Base-by-base conservation (phyloP, 2,888 invertebrate genomes). In the Lasioglossum leucozonium region DNA sequence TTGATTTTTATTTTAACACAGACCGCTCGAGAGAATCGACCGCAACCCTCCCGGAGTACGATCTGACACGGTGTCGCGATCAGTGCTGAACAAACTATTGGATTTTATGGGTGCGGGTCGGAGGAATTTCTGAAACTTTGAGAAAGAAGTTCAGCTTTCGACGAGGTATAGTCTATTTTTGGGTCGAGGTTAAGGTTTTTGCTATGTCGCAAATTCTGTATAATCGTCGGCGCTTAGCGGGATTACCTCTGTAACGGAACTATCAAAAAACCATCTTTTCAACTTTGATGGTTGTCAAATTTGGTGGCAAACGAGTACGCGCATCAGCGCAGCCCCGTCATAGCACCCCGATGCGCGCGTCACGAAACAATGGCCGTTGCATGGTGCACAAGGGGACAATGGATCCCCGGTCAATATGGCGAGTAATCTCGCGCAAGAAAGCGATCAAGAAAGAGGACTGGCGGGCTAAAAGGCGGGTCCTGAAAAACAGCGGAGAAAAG, bases 1-100 rank as follows among this genome's bases (percentile, higher is more conserved):
- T 83, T 76, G 85, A 84, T 85, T 84, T 79, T 79, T 82, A 81
- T 83, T 77, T 83, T 37, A 67, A 72, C n/a, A 72, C n/a, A 22
- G 44, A 8, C 58, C 26, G 26, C 13, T 13, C 58, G 58, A 58
- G 58, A 58, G 58, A 58, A 58, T 13, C 58, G 58, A 26, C 26
- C 13, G 13, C 58, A 13, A 11, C 16, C 16, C 16, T 4, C 16
- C 0, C 4, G 58, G 1, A 26, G 26, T 11, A n/a, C 55, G 55
- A 11, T 55, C 55, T 55, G 11, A 55, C n/a, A n/a, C n/a, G 55
- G 55, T 55, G 55, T 55, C n/a, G 55, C 3, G 55, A n/a, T 58
- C 58, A 26, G 4, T 26, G 58, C 4, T n/a, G 58, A 26, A 4
- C 11, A 0, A 13, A 26, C 4, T 58, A 26, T 1, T 22, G 1